phyloP scores from a whole-genome alignment of 2,797 vertebrate species.

The Coranthus polyacanthus region DNA sequence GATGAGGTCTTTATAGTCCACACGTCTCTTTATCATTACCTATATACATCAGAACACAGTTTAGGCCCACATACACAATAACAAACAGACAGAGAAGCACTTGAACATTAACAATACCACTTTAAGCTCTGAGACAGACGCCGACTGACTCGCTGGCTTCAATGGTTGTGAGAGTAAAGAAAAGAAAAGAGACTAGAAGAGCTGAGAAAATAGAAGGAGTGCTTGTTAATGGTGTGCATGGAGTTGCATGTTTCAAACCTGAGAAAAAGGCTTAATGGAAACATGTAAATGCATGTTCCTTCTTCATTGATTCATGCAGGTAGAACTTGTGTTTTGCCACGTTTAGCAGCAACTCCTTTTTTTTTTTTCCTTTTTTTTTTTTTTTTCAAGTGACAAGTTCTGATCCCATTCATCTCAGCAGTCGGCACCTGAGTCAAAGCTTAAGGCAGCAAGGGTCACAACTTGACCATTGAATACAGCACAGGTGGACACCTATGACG shows the following conservation, averaged over 20 bases:
- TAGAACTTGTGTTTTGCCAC: slow-evolving; percentile 12
- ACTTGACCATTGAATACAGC: slow-evolving; percentile 75
- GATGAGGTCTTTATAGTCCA: slow-evolving; percentile 81
- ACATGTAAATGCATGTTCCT: slow-evolving; percentile 51
- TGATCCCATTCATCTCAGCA: slow-evolving; percentile 25
- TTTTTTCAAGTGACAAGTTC: slow-evolving; percentile 10
- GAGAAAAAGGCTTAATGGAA: slow-evolving; percentile 76
- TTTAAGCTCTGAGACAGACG: slow-evolving; percentile 72
- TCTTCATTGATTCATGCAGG: slow-evolving; percentile 25
- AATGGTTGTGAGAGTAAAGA: slow-evolving; percentile 19
- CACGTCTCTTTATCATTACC: slow-evolving; percentile 80
- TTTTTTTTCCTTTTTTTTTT: not conserved
- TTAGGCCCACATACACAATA: slow-evolving; percentile 84
- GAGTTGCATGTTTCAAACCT: slow-evolving; percentile 71
- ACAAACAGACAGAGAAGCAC: slow-evolving; percentile 85
- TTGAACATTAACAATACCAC: slow-evolving; percentile 78
- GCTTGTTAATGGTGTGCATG: slow-evolving; percentile 57
- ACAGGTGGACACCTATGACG: slow-evolving; percentile 80
- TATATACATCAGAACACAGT: slow-evolving; percentile 84
- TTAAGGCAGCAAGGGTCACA: slow-evolving; percentile 69
- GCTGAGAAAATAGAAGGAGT: slow-evolving; percentile 14
- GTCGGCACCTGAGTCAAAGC: slow-evolving; percentile 74
- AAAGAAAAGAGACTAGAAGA: slow-evolving; percentile 17
- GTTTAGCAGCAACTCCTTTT: not conserved
- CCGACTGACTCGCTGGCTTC: slow-evolving; percentile 57